Percentiles rank a stretch among this genome's conserved stretches.
Evolutionary conservation across 1,140 invertebrate genomes (phyloP).

Genomic region (Sweltsa coloradensis): DNA sequence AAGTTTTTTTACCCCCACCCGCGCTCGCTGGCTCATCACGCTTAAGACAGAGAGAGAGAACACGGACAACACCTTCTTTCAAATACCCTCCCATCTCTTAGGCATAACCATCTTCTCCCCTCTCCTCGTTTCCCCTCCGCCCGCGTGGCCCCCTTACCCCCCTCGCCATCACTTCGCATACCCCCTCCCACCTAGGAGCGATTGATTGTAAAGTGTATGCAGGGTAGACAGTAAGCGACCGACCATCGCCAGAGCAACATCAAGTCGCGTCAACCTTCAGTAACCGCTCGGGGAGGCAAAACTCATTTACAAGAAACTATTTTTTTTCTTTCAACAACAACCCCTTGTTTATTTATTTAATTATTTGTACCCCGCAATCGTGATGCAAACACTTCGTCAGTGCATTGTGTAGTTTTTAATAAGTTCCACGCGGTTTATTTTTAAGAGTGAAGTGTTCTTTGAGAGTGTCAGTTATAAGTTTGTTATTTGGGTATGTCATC

Average conservation of each 20-base stretch:
- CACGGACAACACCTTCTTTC: slow-evolving; percentile 8
- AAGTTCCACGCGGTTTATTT: too few relatives aligned
- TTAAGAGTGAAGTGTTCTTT: too few relatives aligned
- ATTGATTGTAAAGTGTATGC: slow-evolving; percentile 18
- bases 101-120: slow-evolving; percentile 9
- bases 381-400: too few relatives aligned
- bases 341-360: too few relatives aligned
- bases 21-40: too few relatives aligned
- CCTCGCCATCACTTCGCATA: not conserved
- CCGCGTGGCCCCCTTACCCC: not conserved
- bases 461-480: too few relatives aligned
- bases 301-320: too few relatives aligned
- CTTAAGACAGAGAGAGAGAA: not conserved
- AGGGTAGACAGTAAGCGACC: slow-evolving; percentile 13
- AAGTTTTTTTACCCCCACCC: not conserved
- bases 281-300: too few relatives aligned
- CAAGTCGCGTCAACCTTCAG: not conserved
- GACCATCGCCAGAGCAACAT: slow-evolving; percentile 5
- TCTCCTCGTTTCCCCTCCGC: not conserved
- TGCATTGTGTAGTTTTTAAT: too few relatives aligned
- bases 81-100: slow-evolving; percentile 5
- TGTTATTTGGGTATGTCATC: too few relatives aligned
- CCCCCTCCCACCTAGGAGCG: slow-evolving; percentile 8
- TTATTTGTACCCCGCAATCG: too few relatives aligned
- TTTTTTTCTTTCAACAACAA: too few relatives aligned